These are phyloP conservation scores for Trichopria drosophilae DNA, from an alignment of 2,888 invertebrate genomes.

Conservation along the genomic window DNA sequence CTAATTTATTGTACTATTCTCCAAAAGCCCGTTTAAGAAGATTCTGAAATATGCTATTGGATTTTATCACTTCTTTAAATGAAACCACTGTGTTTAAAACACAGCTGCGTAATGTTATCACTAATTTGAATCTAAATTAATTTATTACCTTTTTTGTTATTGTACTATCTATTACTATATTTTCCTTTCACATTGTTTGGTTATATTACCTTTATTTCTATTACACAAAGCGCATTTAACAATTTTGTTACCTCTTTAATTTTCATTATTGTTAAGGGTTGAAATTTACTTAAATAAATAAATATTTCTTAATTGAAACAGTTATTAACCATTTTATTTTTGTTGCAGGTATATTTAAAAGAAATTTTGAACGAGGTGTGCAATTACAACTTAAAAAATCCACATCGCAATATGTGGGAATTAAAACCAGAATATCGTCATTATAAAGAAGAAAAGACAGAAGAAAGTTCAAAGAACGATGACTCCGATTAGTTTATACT, in stretches of 20 bases:
- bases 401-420: constrained; percentile 99
- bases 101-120: too few relatives aligned
- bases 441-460: constrained; percentile 78
- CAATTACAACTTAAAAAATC: constrained; percentile 95
- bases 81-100: not conserved
- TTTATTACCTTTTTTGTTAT: constrained; percentile 15
- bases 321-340: constrained; percentile 63
- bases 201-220: constrained; percentile 14
- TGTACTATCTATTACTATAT: constrained; percentile 6
- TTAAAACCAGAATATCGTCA: constrained; percentile 97
- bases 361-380: constrained; percentile 98
- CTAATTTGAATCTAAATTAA: too few relatives aligned
- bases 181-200: not conserved
- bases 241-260: not conserved
- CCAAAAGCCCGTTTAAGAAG: too few relatives aligned
- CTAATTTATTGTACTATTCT: too few relatives aligned
- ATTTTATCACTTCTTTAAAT: constrained; percentile 1
- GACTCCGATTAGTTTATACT: constrained; percentile 59
- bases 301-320: constrained; percentile 47
- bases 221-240: constrained; percentile 6
- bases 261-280: not conserved
- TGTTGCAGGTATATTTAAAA: constrained; percentile 80
- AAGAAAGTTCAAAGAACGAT: constrained; percentile 60
- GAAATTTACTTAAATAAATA: constrained; percentile 1
- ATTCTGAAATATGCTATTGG: constrained; percentile 2